Percentiles rank a stretch among this genome's conserved stretches.
Conservation (phyloP, 2,888 invertebrate genomes). For the Eilema depressum region DNA sequence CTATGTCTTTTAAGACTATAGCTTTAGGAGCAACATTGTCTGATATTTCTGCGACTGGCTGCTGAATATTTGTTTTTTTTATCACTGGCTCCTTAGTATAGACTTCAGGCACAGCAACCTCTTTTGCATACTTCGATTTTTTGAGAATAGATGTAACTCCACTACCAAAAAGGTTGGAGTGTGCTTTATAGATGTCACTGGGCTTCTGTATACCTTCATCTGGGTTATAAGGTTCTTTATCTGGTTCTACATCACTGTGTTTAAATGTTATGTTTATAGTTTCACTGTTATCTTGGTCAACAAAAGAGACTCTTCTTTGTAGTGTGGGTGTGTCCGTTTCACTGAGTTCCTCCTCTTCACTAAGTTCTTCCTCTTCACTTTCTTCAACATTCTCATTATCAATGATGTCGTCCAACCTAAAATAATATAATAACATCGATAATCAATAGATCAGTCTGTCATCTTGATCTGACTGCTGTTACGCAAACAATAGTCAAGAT, state of each 20-base stretch:
- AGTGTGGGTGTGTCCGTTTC: conserved; percentile 39
- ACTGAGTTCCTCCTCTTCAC: conserved; percentile 35
- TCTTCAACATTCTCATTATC: conserved; percentile 61
- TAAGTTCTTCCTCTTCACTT: conserved; percentile 35
- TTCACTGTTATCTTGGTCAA: conserved; percentile 73
- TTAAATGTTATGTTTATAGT: conserved; percentile 73
- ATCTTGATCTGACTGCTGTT: too few species aligned
- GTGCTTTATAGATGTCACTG: conserved; percentile 77
- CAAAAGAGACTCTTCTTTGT: conserved; percentile 75
- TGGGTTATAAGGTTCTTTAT: conserved; percentile 59
- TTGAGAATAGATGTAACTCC: conserved; percentile 76
- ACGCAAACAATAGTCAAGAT: too few species aligned
- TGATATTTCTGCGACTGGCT: not conserved
- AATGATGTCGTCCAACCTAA: conserved; percentile 64
- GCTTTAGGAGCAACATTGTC: conserved; percentile 47
- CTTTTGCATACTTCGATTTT: conserved; percentile 67
- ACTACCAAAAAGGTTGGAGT: conserved; percentile 60
- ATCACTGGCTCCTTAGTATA: conserved; percentile 26
- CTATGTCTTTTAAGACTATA: conserved; percentile 73
- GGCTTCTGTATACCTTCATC: conserved; percentile 74
- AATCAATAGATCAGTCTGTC: conserved; percentile 13
- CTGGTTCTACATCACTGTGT: conserved; percentile 67
- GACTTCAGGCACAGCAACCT: conserved; percentile 8
- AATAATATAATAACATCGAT: conserved; percentile 13
- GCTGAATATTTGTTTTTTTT: conserved; percentile 9